Percentiles rank a stretch among this genome's conserved stretches.
Evolutionary conservation across 2,797 vertebrate species (phyloP).

Genomic region (Hemitrygon akajei): DNA sequence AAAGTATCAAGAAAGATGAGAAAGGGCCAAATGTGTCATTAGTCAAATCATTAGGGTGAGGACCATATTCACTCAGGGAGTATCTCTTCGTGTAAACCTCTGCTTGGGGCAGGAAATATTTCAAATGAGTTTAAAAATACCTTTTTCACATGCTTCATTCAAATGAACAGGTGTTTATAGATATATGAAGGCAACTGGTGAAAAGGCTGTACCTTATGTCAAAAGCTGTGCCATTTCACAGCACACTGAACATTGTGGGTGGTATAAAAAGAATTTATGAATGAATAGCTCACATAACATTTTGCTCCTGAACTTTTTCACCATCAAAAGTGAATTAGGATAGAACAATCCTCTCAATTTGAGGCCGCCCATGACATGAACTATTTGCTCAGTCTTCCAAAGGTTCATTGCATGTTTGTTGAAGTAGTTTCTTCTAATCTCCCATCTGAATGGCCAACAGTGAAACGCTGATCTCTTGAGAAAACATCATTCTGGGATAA

Average conservation of each 20-base stretch:
- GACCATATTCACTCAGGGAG: constrained; percentile 18
- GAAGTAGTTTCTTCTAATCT: too few species aligned
- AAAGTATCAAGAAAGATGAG: constrained; percentile 27
- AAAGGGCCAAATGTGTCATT: constrained; percentile 11
- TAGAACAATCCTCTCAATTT: neutral
- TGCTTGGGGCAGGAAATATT: neutral
- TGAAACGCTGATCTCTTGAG: too few species aligned
- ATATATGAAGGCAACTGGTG: neutral
- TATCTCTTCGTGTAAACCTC: neutral
- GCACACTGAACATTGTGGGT: neutral
- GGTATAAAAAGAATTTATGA: neutral
- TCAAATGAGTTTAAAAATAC: neutral
- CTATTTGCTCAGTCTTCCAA: neutral
- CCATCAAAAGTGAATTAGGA: neutral
- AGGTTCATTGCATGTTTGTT: neutral
- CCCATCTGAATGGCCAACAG: too few species aligned
- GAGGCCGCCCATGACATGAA: too few species aligned
- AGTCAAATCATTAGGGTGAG: constrained; percentile 26
- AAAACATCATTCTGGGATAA: too few species aligned
- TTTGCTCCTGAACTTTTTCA: neutral
- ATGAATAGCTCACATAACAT: neutral
- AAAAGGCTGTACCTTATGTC: neutral
- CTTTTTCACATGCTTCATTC: neutral
- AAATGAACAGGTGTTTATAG: neutral
- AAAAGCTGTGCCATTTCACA: neutral